Evolutionary conservation across 2,888 invertebrate genomes (phyloP).

Genomic region (Colostygia pectinataria): DNA sequence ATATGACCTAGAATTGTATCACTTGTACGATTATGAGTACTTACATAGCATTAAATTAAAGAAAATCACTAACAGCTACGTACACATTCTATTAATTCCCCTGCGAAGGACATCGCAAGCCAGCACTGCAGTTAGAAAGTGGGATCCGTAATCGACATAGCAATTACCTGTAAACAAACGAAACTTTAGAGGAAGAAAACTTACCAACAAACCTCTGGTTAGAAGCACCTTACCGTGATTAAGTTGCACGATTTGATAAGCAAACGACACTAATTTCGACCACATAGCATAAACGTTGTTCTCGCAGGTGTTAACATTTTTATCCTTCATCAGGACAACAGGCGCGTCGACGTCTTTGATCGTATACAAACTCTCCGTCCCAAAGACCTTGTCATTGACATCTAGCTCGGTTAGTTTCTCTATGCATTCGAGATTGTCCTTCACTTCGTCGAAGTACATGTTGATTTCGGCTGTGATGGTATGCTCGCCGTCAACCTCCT

Average conservation of each 20-base stretch:
- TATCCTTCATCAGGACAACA: constrained; percentile 26
- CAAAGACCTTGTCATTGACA: constrained; percentile 42
- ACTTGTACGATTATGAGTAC: constrained; percentile 28
- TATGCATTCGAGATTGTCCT: constrained; percentile 55
- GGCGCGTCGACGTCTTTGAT: constrained; percentile 27
- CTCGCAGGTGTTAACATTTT: constrained; percentile 39
- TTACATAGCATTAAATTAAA: not conserved
- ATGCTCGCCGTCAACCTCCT: constrained; percentile 19
- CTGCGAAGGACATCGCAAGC: constrained; percentile 68
- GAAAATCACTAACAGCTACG: constrained; percentile 38
- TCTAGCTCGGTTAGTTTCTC: constrained; percentile 50
- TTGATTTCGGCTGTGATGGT: constrained; percentile 52
- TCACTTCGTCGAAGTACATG: constrained; percentile 55
- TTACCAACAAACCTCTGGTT: not conserved
- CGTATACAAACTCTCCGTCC: constrained; percentile 35
- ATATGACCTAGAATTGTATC: constrained; percentile 75
- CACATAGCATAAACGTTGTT: constrained; percentile 53
- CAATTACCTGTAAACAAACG: constrained; percentile 61
- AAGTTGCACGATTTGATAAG: constrained; percentile 63
- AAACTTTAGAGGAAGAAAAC: constrained; percentile 1
- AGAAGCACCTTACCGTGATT: constrained; percentile 56
- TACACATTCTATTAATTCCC: constrained; percentile 68
- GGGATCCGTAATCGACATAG: constrained; percentile 70
- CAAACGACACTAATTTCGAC: constrained; percentile 69
- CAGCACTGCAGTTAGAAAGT: constrained; percentile 67